Evolutionary conservation across 2,113 vertebrate species (phyloP).

Genomic region (Conger conger): DNA sequence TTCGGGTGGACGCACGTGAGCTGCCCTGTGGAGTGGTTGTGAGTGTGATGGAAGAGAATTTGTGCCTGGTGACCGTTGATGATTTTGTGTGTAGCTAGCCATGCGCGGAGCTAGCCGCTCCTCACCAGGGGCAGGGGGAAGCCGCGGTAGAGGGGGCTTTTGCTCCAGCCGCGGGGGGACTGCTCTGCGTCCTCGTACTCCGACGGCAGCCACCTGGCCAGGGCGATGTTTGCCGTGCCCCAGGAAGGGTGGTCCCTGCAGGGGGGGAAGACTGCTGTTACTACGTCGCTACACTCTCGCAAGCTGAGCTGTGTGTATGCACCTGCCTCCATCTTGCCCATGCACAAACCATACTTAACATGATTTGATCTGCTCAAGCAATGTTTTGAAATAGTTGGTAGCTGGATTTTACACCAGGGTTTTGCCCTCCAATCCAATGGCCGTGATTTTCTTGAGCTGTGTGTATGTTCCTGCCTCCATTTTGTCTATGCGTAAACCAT

Average conservation of each 20-base stretch:
- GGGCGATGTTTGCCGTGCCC: constrained; percentile 83
- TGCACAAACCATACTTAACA: no score
- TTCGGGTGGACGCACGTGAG: background rate
- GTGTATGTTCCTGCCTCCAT: no score
- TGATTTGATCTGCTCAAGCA: no score
- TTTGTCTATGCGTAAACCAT: no score
- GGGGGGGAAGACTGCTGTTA: constrained; percentile 23
- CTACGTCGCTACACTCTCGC: background rate
- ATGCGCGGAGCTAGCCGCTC: background rate
- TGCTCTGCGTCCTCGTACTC: constrained; percentile 85
- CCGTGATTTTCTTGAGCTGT: no score
- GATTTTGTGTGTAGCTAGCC: background rate
- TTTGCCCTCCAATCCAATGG: no score
- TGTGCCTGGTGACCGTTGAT: background rate
- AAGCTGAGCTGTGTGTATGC: background rate
- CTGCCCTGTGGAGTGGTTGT: background rate
- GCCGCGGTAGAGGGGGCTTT: constrained; percentile 68
- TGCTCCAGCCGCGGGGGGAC: constrained; percentile 89
- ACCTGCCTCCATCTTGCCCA: background rate
- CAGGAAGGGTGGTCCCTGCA: constrained; percentile 82
- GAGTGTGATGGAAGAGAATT: background rate
- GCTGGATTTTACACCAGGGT: no score
- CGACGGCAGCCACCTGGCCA: constrained; percentile 90
- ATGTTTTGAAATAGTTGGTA: no score
- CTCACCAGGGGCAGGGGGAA: constrained; percentile 83